Base-by-base conservation (phyloP, 2,113 vertebrate species). In the Petroica traversi region DNA sequence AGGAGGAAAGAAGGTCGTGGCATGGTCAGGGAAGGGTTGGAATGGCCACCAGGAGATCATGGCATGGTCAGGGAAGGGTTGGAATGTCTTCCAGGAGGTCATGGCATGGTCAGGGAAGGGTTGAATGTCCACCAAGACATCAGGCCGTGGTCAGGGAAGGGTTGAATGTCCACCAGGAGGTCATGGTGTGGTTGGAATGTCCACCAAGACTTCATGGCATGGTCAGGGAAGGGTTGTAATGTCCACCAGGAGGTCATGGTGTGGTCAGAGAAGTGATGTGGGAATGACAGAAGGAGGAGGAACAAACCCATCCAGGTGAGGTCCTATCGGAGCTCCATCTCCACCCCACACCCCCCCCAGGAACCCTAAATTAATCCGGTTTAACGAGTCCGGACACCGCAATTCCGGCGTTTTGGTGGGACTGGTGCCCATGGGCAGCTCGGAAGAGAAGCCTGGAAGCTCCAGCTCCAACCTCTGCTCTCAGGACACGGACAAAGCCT, bases 221-320 rank as follows among this genome's bases (percentile, higher is more conserved):
- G 51, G 22, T 13, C 23, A 7, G 0, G 52, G 54, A 2, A 3
- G 1, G 36, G 36, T 5, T 40, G 40, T 10, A 7, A 74, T 14
- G 38, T 1, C 33, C 43, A 11, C 33, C 66, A 13, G 45, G 43
- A 81, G 51, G 22, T 11, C 23, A 7, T 0, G 54, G 54, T 2
- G 2, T 1, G 36, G 38, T 3, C 17, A 2, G 46, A 67, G 33
- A 43, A 61, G 2, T 5, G 26, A 24, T 11, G 38, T 11, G 59
- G 59, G 48, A 34, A 13, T 62, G 6, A 15, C 0, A 31, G 51
- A 45, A 86, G 6, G 22, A 28, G 19, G 3, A 19, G 67, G 46
- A 18, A 63, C 38, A 16, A 59, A 5, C 20, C 10, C 3, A 0
- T 10, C 22, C 9, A 16, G 25, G 15, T 34, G 10, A 43, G 8